Conservation (phyloP, 2,797 vertebrate species). For the Threskiornis aethiopicus region DNA sequence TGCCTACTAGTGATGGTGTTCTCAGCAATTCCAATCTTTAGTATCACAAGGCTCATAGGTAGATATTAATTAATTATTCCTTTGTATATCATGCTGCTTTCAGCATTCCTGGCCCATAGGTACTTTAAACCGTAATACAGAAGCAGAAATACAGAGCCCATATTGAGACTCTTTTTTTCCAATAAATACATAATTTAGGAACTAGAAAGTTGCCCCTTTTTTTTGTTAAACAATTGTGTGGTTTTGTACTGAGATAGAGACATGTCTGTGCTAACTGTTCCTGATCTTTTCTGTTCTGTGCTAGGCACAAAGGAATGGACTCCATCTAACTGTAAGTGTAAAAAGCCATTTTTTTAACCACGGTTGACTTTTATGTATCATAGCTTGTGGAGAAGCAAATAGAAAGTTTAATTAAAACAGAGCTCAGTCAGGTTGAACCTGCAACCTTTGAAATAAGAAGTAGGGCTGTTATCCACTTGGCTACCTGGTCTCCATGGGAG, state of each 20-base stretch:
- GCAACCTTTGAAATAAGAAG: neutral
- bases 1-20: neutral
- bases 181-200: neutral
- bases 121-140: neutral
- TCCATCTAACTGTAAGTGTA: neutral
- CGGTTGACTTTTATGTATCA: neutral
- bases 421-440: neutral
- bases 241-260: neutral
- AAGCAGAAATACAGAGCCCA: neutral
- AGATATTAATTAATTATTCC: neutral
- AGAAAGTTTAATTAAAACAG: slow-evolving; percentile 18
- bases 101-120: neutral
- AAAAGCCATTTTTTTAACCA: neutral
- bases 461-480: neutral
- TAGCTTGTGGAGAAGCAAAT: neutral
- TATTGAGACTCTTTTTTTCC: neutral
- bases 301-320: neutral
- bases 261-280: neutral
- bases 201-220: neutral
- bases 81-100: neutral
- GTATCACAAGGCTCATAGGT: accelerated
- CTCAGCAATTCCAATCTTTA: neutral
- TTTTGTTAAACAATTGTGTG: neutral
- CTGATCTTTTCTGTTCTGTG: neutral
- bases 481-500: neutral